Evolutionary conservation across 2,113 vertebrate species (phyloP).

Genomic region (Hoplias malabaricus): DNA sequence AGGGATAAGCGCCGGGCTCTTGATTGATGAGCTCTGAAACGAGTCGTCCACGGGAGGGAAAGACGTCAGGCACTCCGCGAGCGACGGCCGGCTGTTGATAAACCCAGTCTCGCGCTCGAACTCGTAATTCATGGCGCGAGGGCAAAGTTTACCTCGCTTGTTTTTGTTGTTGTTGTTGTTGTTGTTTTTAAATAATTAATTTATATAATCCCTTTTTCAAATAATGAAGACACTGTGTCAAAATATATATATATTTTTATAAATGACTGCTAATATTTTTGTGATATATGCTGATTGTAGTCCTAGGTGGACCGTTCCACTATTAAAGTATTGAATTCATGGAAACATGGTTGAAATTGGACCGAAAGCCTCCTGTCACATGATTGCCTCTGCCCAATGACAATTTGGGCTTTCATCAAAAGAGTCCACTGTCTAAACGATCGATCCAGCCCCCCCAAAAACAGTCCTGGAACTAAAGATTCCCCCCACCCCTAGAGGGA

Average conservation of each 20-base stretch:
- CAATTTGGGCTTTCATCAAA: slow-evolving; percentile 97
- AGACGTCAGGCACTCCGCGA: slow-evolving; percentile 98
- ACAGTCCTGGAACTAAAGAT: slow-evolving; percentile 91
- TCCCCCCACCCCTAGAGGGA: slow-evolving; percentile 87
- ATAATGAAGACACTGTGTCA: no score
- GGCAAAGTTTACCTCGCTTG: neutral
- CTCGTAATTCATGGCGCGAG: slow-evolving; percentile 93
- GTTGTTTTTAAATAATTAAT: slow-evolving; percentile 73
- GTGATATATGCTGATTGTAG: slow-evolving; percentile 79
- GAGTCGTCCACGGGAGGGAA: slow-evolving; percentile 96
- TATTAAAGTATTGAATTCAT: slow-evolving; percentile 97
- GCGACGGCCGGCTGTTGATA: slow-evolving; percentile 98
- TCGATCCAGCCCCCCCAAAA: slow-evolving; percentile 92
- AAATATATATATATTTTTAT: no score
- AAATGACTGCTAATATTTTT: neutral
- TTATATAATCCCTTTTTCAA: no score
- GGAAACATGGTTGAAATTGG: slow-evolving; percentile 96
- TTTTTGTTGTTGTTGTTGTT: no score
- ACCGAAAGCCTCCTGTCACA: slow-evolving; percentile 95
- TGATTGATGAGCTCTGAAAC: slow-evolving; percentile 99
- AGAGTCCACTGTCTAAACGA: slow-evolving; percentile 97
- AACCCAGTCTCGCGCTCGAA: slow-evolving; percentile 98
- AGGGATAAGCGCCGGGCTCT: slow-evolving; percentile 93
- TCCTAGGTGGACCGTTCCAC: slow-evolving; percentile 89
- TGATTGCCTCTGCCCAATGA: slow-evolving; percentile 98